Conservation (phyloP, 2,888 invertebrate species). For the Apotomis turbidana region DNA sequence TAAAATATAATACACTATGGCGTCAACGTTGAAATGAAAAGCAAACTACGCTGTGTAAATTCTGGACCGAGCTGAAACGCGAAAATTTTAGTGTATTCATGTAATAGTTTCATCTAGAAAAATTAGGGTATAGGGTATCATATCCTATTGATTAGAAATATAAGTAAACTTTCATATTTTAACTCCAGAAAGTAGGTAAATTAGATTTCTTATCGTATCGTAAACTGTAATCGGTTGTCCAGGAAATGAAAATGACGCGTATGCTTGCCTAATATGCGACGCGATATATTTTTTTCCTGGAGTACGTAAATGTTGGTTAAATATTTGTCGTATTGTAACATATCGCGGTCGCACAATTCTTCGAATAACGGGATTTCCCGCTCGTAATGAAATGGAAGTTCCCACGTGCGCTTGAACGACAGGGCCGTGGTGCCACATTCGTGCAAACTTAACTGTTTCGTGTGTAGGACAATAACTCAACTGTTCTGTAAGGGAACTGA, state of each 20-base stretch:
- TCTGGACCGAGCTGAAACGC: neutral
- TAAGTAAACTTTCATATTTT: too few species aligned
- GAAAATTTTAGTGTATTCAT: too few species aligned
- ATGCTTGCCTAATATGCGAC: neutral
- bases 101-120: neutral
- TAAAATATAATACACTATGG: slow-evolving; percentile 5
- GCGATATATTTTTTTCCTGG: neutral
- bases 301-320: too few species aligned
- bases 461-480: slow-evolving; percentile 42
- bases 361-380: slow-evolving; percentile 26
- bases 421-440: neutral
- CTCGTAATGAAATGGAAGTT: slow-evolving; percentile 10
- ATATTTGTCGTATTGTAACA: neutral
- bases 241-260: neutral
- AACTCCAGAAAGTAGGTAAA: too few species aligned
- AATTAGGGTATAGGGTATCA: too few species aligned
- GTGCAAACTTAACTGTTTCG: slow-evolving; percentile 1
- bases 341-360: neutral
- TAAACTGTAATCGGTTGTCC: too few species aligned
- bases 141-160: too few species aligned
- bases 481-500: slow-evolving; percentile 37
- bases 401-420: slow-evolving; percentile 11
- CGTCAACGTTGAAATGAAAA: slow-evolving; percentile 11
- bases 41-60: neutral
- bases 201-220: too few species aligned